Base-by-base conservation (phyloP, 2,888 invertebrate species). In the Sminthurides aquaticus region DNA sequence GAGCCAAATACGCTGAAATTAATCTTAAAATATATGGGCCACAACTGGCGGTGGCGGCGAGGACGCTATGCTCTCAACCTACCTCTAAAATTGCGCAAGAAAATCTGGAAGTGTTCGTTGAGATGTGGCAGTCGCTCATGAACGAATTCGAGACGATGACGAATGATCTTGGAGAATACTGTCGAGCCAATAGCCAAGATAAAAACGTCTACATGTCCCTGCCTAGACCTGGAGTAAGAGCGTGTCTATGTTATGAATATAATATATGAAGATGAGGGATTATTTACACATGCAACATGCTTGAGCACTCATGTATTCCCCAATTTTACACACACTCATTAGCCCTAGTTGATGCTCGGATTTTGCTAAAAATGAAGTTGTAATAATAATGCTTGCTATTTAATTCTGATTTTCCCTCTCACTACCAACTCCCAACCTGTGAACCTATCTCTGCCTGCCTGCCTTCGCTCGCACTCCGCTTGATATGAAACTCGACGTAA, bases 51-150 rank as follows among this genome's bases (percentile, higher is more conserved):
- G 90, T 92, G 63, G 95, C 98, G 52, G 91, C 96, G 66, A 88
- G 94, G 76, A 93, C 95, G 57, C 80, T 98, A 69, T 91, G 92
- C 67, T 86, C 90, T 75, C 90, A 95, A 81, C 92, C 97, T 3
- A 87, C 87, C 69, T 95, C 95, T 79, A 90, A 95, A 79, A 95
- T 96, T 72, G 94, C 96, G 71, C 88, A 94, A 77, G 99, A 99
- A 79, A 98, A 98, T 82, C 84, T 97, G 61, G 69, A 77, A 81
- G 92, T 92, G 71, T 94, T 94, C 78, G 86, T 90, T 29, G 92
- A 93, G 77, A 91, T 93, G 90, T 96, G 95, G 90, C 91, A 93
- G 77, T 90, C 92, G 84, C 83, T 96, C 67, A 87, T 93, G 75
- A 88, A 89, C 25, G 96, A 97, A 78, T 89, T 96, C n/a, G 89